Evolutionary conservation across 2,888 invertebrate genomes (phyloP).

Genomic region (Vanessa cardui): DNA sequence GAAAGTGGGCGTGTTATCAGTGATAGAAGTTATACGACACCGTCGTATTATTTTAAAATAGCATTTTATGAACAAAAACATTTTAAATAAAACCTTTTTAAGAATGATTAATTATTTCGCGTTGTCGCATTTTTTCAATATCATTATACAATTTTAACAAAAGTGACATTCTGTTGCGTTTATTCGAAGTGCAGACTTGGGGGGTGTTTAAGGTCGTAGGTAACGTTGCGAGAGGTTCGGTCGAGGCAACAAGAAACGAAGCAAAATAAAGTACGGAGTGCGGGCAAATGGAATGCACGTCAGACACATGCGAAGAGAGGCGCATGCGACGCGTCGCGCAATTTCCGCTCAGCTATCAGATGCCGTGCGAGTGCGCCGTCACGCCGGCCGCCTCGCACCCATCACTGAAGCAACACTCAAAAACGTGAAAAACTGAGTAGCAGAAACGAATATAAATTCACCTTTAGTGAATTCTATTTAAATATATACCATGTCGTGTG

Average conservation of each 20-base stretch:
- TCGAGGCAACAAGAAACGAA: conserved; percentile 56
- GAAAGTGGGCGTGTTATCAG: conserved; percentile 8
- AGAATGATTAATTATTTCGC: too few species aligned
- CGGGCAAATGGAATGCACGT: conserved; percentile 67
- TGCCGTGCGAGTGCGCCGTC: conserved; percentile 56
- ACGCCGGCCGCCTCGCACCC: conserved; percentile 43
- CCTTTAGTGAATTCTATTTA: background rate
- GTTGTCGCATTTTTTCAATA: too few species aligned
- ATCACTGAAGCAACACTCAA: conserved; percentile 42
- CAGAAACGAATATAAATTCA: background rate
- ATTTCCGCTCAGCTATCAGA: conserved; percentile 78
- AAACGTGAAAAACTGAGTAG: conserved; percentile 34
- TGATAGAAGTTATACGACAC: background rate
- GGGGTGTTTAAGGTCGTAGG: conserved; percentile 18
- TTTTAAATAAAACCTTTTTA: too few species aligned
- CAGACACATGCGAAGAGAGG: conserved; percentile 63
- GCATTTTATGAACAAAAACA: too few species aligned
- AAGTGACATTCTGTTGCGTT: background rate
- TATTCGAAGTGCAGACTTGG: conserved; percentile 17
- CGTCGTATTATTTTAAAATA: background rate
- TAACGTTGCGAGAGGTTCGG: conserved; percentile 56
- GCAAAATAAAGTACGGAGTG: conserved; percentile 66
- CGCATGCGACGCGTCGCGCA: conserved; percentile 75
- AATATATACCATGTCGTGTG: background rate
- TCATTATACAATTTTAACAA: background rate